Base-by-base conservation (phyloP, 2,797 vertebrate genomes). In the Peromyscus nudipes region DNA sequence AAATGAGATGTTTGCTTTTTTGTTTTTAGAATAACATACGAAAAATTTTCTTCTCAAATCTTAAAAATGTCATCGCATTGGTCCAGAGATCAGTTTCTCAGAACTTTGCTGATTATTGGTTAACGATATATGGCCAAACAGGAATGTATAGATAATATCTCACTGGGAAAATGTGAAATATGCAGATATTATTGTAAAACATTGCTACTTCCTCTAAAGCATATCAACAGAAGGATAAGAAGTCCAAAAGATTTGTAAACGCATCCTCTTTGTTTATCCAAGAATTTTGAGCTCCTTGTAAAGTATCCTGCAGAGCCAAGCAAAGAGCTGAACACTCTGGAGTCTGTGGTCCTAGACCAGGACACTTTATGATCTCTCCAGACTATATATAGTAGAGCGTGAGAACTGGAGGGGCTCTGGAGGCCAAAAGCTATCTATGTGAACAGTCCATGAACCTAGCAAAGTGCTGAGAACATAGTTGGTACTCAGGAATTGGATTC, bases 51-150 rank as follows among this genome's bases (percentile, higher is more conserved):
- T 37, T 90, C 83, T 94, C 8, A 43, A 94, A 31, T 52, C 57
- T 95, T 93, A 57, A 91, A 90, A 97, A 97, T 97, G 95, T 71
- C 87, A 96, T 92, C 40, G 46, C n/a, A 71, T 83, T 91, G 65
- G n/a, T 71, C 40, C 89, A 91, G 64, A 97, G 67, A 93, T 95
- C 49, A 52, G 49, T 95, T 96, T 96, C 91, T 96, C 67, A 89
- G 71, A 95, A 92, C 29, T 88, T 94, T 40, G 64, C 31, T 90
- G 81, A 67, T 49, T 94, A 27, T 87, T 49, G 65, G 91, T 86
- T 96, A 95, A 81, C 67, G 46, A 82, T 82, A 91, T 92, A 64
- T 73, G 62, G 69, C 82, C 73, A 62, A 86, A 77, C 29, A 76
- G 64, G 69, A 86, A 92, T 84, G 46, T 80, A 95, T 89, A 83